Percentiles rank a stretch among this genome's conserved stretches.
Evolutionary conservation across 1,140 invertebrate genomes (phyloP).

Genomic region (Drosophila carrolli): DNA sequence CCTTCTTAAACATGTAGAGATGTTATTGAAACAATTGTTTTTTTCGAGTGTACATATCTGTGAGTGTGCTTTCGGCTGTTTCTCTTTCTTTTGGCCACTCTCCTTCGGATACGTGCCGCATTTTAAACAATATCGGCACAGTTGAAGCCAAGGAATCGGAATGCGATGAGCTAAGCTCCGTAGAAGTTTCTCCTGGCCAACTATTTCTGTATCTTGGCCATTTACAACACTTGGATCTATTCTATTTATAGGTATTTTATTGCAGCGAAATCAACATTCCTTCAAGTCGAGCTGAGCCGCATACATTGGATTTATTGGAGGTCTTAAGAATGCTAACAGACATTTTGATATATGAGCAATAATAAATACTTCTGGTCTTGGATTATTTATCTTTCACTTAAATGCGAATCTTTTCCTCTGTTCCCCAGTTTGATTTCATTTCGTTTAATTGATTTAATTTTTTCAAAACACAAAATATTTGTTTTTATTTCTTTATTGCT

Average conservation of each 20-base stretch:
- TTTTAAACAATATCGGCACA: conserved; percentile 70
- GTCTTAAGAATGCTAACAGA: conserved; percentile 19
- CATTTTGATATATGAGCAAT: conserved; percentile 19
- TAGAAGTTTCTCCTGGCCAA: conserved; percentile 55
- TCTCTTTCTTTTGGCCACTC: conserved; percentile 64
- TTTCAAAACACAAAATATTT: too few species aligned
- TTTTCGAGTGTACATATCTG: not conserved
- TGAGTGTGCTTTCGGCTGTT: conserved; percentile 14
- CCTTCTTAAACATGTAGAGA: too few species aligned
- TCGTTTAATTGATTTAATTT: too few species aligned
- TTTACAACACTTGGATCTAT: conserved; percentile 26
- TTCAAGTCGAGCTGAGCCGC: conserved; percentile 13
- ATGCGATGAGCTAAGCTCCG: conserved; percentile 48
- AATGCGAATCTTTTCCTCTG: too few species aligned
- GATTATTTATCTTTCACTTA: too few species aligned
- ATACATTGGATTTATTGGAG: conserved; percentile 36
- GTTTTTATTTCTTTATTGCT: too few species aligned
- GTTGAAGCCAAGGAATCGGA: conserved; percentile 44
- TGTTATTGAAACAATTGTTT: too few species aligned
- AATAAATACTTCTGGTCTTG: not conserved
- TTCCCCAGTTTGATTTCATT: too few species aligned
- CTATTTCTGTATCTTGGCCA: conserved; percentile 51
- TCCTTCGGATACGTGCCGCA: conserved; percentile 70
- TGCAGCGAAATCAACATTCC: conserved; percentile 29
- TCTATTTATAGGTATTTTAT: conserved; percentile 70